These are phyloP conservation scores for Reinhardtius hippoglossoides DNA, from an alignment of 2,113 vertebrate species.

Conservation along the genomic window DNA sequence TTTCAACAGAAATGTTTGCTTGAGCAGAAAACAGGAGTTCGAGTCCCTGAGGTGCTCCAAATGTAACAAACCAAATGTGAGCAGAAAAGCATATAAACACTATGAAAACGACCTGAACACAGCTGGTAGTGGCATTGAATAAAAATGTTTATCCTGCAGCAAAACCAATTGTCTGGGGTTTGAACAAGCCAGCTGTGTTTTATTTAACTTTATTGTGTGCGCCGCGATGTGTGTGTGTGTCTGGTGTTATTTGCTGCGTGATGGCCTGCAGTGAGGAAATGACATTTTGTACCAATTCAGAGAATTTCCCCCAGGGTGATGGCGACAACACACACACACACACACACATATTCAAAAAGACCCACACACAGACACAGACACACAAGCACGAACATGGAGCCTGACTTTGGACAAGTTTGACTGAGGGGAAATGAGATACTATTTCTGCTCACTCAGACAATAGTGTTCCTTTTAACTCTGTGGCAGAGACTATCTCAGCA, in stretches of 20 bases:
- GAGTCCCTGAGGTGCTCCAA: slow-evolving; percentile 63
- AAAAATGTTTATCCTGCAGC: slow-evolving; percentile 70
- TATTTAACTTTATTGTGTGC: slow-evolving; percentile 61
- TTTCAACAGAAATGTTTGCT: slow-evolving; percentile 56
- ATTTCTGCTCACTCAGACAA: slow-evolving; percentile 74
- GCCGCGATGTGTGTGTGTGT: slow-evolving; percentile 41
- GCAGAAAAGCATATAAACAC: slow-evolving; percentile 57
- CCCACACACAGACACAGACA: slow-evolving; percentile 1
- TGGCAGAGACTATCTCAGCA: slow-evolving; percentile 68
- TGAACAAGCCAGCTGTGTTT: slow-evolving; percentile 72
- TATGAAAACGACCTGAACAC: slow-evolving; percentile 57
- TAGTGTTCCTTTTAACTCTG: slow-evolving; percentile 64
- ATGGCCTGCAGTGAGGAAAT: slow-evolving; percentile 67
- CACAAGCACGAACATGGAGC: slow-evolving; percentile 14
- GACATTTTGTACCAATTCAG: slow-evolving; percentile 69
- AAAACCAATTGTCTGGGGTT: slow-evolving; percentile 69
- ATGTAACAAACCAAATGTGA: slow-evolving; percentile 64
- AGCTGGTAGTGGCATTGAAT: slow-evolving; percentile 64
- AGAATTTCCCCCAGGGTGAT: slow-evolving; percentile 51
- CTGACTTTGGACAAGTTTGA: slow-evolving; percentile 75
- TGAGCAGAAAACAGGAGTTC: slow-evolving; percentile 49
- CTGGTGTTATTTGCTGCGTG: slow-evolving; percentile 61
- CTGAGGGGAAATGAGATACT: slow-evolving; percentile 64
- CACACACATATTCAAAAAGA: slow-evolving; percentile 28
- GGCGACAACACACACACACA: slow-evolving; percentile 26